Evolutionary conservation across 2,888 invertebrate genomes (phyloP).

Genomic region (Chrysolina americana): DNA sequence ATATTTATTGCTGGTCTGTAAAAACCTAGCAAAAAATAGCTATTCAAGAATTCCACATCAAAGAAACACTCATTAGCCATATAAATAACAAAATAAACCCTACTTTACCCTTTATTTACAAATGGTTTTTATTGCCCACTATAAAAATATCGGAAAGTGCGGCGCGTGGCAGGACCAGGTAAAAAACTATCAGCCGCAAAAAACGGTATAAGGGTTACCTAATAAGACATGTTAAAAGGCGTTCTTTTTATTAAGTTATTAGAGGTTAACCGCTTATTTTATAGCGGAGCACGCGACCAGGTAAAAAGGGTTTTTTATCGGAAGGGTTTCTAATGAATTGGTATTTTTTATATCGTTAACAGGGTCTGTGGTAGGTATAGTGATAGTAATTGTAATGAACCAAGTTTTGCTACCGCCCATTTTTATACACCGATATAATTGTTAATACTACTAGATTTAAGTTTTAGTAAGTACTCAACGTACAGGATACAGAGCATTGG

Average conservation of each 20-base stretch:
- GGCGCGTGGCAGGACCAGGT: slow-evolving; percentile 63
- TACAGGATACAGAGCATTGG: too few relatives aligned
- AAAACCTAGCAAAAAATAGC: slow-evolving; percentile 9
- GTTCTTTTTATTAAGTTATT: slow-evolving; percentile 67
- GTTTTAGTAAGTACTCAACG: too few relatives aligned
- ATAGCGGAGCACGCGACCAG: slow-evolving; percentile 68
- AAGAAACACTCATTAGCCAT: slow-evolving; percentile 45
- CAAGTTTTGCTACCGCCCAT: slow-evolving; percentile 5
- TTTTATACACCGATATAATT: background rate
- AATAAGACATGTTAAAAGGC: slow-evolving; percentile 53
- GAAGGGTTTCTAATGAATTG: slow-evolving; percentile 38
- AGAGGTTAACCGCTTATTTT: slow-evolving; percentile 68
- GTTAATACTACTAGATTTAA: background rate
- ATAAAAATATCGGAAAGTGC: slow-evolving; percentile 54
- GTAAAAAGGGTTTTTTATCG: slow-evolving; percentile 57
- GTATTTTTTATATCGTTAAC: slow-evolving; percentile 32
- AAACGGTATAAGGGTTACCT: slow-evolving; percentile 63
- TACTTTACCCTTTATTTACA: slow-evolving; percentile 63
- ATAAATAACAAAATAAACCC: slow-evolving; percentile 48
- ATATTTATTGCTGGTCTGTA: background rate
- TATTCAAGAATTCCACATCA: slow-evolving; percentile 8
- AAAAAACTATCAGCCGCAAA: slow-evolving; percentile 55
- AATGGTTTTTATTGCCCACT: slow-evolving; percentile 59
- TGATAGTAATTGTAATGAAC: background rate
- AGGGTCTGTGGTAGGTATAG: background rate